Base-by-base conservation (phyloP, 92 coral and sea anemone species). In the Plumapathes pennacea region DNA sequence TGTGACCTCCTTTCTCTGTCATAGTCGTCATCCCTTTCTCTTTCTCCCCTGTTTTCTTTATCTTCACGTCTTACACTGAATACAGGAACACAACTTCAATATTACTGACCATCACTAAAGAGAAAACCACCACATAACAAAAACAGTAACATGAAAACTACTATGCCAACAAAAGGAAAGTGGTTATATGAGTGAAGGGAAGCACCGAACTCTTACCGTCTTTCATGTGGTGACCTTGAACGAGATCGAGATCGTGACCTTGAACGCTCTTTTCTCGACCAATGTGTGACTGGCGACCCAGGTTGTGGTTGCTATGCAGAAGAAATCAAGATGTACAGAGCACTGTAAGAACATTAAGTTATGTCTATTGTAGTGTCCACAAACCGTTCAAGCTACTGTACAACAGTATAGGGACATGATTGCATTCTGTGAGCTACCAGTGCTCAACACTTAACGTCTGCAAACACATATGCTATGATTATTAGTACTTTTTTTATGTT, bases 151-250 rank as follows among this genome's bases (percentile, higher is more conserved):
- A 8, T n/a, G 8, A 34, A n/a, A 8, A n/a, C 8, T 7, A 8
- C n/a, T 34, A 8, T 34, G n/a, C 40, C n/a, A 34, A 6, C 17
- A 44, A 44, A 9, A 44, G 17, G 50, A 44, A 58, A 19, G 15
- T 39, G 26, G 20, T 57, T 32, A n/a, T 32, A 14, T 10, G 1
- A 0, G 28, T 10, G 22, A 4, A 20, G 0, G 9, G 17, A 11
- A 25, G 15, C 39, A 9, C 25, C 36, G 12, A 55, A 0, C 31
- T 24, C 48, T 46, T 75, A 78, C 85, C 60, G 42, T 29, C 61
- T 62, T 30, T 45, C 71, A 15, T 29, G 37, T 1, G 89, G 89
- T 10, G 89, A 82, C 48, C 89, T 60, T 39, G 88, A 81, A 38
- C 88, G 74, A 32, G 73, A 66, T 23, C 73, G 40, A 10, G 72